These are phyloP conservation scores for Fregata magnificens DNA, from an alignment of 2,113 vertebrate genomes.

Conservation along the genomic window DNA sequence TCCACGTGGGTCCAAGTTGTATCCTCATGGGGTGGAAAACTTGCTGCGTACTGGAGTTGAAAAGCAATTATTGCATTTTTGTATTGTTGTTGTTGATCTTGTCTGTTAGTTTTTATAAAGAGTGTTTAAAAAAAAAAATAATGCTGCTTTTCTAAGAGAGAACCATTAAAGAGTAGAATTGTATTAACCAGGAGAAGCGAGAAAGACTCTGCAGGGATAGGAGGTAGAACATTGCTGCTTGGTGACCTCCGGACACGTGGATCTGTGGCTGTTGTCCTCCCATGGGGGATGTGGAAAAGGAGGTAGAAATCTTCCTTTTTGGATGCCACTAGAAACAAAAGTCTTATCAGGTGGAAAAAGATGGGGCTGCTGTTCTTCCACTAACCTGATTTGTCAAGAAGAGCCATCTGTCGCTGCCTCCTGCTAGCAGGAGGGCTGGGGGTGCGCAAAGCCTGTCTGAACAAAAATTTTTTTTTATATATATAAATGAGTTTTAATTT, in stretches of 20 bases:
- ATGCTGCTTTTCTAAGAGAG: slow-evolving; percentile 50
- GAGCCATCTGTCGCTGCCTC: not conserved
- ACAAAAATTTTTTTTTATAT: not conserved
- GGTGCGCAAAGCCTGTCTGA: not conserved
- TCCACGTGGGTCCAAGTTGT: not conserved
- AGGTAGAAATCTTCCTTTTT: not conserved
- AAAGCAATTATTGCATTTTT: not conserved
- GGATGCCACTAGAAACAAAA: not conserved
- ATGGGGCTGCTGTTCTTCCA: not conserved
- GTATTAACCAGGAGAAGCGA: not conserved
- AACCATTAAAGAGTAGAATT: not conserved
- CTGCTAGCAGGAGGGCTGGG: not conserved
- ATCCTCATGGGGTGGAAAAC: not conserved
- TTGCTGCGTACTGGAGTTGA: not conserved
- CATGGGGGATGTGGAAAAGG: not conserved
- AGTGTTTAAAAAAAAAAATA: not conserved
- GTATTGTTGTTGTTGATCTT: slow-evolving; percentile 14
- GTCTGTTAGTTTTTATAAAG: slow-evolving; percentile 5
- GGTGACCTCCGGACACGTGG: not conserved
- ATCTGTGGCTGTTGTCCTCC: not conserved
- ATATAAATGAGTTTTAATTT: slow-evolving; percentile 45
- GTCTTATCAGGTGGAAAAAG: not conserved
- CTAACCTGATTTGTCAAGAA: not conserved
- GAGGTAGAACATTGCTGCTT: not conserved
- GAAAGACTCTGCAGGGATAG: not conserved